Evolutionary conservation across 2,797 vertebrate genomes (phyloP), one percentile per base, ranked within the genome.

Genomic region (Holocentrus rufus): DNA sequence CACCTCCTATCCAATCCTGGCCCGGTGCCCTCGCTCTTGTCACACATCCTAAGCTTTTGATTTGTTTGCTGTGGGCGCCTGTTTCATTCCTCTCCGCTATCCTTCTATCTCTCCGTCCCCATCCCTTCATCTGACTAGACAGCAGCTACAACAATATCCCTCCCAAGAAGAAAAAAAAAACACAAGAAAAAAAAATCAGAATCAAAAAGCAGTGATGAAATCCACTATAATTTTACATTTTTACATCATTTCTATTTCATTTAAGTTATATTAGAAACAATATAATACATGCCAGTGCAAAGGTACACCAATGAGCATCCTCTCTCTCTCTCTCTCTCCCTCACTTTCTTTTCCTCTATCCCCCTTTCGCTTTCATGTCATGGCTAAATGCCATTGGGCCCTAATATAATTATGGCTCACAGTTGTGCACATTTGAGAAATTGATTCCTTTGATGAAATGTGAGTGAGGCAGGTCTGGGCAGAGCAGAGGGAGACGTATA

Each of bases 371-470:
- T 87, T 82, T 86, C 85, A 89, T 88, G 87, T 87, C 71, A 94
- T 96, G 96, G 94, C 95, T 91, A 92, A 93, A 94, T 95, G 95
- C 96, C 96, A 97, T 93, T 88, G 93, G 92, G 93, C 94, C 92
- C 94, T 98, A 98, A 98, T 98, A 95, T 98, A 97, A 97, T 98
- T 98, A 97, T 93, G 93, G 94, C 94, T 96, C 95, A 95, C 97
- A 97, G 96, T 98, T 96, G 96, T 97, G 95, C 95, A 95, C 95
- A 97, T 98, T 98, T 98, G 96, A 98, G 95, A 97, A 97, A 98
- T 98, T 96, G 96, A 98, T 97, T 92, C 96, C 94, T 95, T 95
- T 96, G 96, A 98, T 98, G 95, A 97, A 98, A 98, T 98, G 96
- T 96, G 95, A 95, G 90, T 65, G 76, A 92, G 93, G 85, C 57